phyloP scores from a whole-genome alignment of 2,113 vertebrate genomes.

The Vidua macroura region DNA sequence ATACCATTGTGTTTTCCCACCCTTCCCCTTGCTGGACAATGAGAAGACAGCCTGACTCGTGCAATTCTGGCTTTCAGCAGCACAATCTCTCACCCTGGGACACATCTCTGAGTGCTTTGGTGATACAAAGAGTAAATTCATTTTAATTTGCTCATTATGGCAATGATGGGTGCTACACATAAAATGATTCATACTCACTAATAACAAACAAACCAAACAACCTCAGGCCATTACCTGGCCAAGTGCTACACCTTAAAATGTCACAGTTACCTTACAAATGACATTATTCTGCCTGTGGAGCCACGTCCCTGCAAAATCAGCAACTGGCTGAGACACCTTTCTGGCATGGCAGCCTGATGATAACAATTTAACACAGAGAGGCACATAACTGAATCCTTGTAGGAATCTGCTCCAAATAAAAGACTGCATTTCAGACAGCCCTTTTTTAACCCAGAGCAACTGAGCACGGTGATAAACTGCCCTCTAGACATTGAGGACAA shows the following conservation, averaged over 20 bases:
- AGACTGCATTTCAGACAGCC: not conserved
- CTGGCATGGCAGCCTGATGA: not conserved
- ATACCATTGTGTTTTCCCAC: not conserved
- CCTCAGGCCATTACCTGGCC: not conserved
- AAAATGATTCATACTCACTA: not conserved
- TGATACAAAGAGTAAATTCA: not conserved
- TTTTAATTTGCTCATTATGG: not conserved
- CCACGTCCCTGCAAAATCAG: not conserved
- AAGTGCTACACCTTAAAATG: not conserved
- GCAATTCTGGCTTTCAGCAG: not conserved
- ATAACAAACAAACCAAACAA: not conserved
- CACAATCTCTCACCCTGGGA: not conserved
- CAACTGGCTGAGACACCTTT: not conserved
- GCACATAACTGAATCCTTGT: not conserved
- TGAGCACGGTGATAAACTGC: not conserved
- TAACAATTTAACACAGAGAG: not conserved
- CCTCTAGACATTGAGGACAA: not conserved
- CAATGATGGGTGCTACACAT: not conserved
- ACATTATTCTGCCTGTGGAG: not conserved
- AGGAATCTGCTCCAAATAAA: not conserved
- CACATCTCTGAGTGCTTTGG: accelerated
- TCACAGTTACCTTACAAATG: not conserved
- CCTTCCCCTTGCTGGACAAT: not conserved
- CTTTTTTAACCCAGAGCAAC: not conserved
- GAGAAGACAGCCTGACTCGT: not conserved